Conservation (phyloP, 2,888 invertebrate genomes). For the Lapara coniferarum region DNA sequence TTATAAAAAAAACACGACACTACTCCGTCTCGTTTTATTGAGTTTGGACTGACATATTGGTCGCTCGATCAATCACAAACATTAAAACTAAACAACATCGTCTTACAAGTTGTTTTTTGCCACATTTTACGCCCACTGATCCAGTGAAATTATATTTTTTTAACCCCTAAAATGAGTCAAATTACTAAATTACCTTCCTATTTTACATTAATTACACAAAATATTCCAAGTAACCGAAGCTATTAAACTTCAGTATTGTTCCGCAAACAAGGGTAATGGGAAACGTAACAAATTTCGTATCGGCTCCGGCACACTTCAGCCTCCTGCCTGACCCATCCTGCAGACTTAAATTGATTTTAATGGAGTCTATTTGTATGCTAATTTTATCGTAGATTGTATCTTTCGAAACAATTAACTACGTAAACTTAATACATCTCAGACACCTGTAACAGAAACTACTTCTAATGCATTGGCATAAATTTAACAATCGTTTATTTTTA, state of each 20-base stretch:
- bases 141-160: no score
- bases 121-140: no score
- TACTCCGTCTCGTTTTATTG: no score
- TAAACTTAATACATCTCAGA: conserved; percentile 42
- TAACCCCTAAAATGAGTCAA: neutral
- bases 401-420: conserved; percentile 50
- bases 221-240: conserved; percentile 42
- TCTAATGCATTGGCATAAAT: conserved; percentile 1
- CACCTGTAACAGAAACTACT: conserved; percentile 37
- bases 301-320: conserved; percentile 46
- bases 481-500: neutral
- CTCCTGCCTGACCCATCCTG: conserved; percentile 46
- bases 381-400: conserved; percentile 58
- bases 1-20: no score
- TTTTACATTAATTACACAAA: conserved; percentile 25
- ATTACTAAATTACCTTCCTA: neutral
- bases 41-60: no score
- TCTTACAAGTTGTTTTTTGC: no score
- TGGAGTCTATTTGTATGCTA: conserved; percentile 61
- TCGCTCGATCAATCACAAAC: no score
- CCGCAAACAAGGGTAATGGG: conserved; percentile 64
- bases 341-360: conserved; percentile 57
- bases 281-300: conserved; percentile 52
- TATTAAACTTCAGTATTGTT: conserved; percentile 63
- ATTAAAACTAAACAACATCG: no score